Evolutionary conservation across 2,888 invertebrate species (phyloP).

Genomic region (Anticlea derivata): DNA sequence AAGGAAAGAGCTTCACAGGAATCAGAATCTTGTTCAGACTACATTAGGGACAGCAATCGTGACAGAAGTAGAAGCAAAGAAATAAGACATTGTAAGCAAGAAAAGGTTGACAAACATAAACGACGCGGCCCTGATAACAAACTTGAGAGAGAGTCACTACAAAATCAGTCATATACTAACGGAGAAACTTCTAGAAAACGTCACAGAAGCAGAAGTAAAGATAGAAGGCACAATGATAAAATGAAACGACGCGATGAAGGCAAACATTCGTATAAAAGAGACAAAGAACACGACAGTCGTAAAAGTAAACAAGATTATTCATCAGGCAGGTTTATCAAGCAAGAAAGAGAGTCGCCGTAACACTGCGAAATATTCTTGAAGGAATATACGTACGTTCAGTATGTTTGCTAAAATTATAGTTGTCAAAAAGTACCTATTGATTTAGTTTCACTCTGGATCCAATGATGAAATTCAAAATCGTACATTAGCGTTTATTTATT

Average conservation of each 20-base stretch:
- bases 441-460: too few relatives aligned
- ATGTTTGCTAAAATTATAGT: too few relatives aligned
- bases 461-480: too few relatives aligned
- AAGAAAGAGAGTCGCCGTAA: conserved; percentile 27
- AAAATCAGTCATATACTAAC: background rate
- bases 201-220: conserved; percentile 8
- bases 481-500: too few relatives aligned
- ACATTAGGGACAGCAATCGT: conserved; percentile 1
- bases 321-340: conserved; percentile 20
- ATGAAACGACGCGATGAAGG: conserved; percentile 5
- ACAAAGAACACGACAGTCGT: background rate
- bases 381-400: too few relatives aligned
- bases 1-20: conserved; percentile 8
- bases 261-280: conserved; percentile 4
- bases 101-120: background rate
- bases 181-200: conserved; percentile 11
- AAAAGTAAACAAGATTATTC: background rate
- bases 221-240: conserved; percentile 9
- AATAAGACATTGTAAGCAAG: background rate
- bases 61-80: background rate
- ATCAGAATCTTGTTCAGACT: background rate
- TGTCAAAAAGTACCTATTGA: too few relatives aligned
- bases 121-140: background rate
- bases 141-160: background rate
- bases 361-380: too few relatives aligned